These are phyloP conservation scores for Cinara cedri DNA, from an alignment of 2,888 invertebrate genomes.

Conservation along the genomic window DNA sequence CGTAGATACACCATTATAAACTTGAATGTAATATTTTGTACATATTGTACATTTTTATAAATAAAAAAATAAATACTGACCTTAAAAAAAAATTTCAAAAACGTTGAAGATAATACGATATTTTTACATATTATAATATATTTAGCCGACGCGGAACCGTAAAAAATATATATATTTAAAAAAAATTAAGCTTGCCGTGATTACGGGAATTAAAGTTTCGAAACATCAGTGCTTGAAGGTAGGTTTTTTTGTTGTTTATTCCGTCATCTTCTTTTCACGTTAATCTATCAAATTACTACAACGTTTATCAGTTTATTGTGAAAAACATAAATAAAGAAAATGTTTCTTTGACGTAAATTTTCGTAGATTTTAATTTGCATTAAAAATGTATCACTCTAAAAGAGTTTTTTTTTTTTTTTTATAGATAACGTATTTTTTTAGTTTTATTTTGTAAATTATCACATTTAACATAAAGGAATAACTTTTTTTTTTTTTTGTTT, in stretches of 20 bases:
- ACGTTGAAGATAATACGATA: neutral
- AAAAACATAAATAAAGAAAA: conserved; percentile 11
- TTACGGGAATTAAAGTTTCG: conserved; percentile 10
- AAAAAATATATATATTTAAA: neutral
- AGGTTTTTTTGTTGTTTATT: neutral
- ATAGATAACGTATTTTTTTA: neutral
- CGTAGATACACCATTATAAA: too few species aligned
- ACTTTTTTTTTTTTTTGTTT: too few species aligned
- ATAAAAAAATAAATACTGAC: neutral
- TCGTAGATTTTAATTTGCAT: neutral
- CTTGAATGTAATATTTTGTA: too few species aligned
- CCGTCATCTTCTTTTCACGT: neutral
- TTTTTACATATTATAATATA: neutral
- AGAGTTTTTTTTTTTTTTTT: neutral
- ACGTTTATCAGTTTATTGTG: conserved; percentile 9
- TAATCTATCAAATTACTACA: conserved; percentile 14
- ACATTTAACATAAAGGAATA: too few species aligned
- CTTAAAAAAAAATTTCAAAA: neutral
- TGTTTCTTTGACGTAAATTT: conserved; percentile 1
- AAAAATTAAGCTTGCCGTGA: conserved; percentile 4
- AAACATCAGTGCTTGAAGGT: neutral
- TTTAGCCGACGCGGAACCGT: neutral
- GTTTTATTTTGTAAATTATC: neutral
- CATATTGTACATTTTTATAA: too few species aligned
- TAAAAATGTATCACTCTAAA: neutral